These are phyloP conservation scores for Caenorhabditis briggsae DNA, from an alignment of 1,140 invertebrate species.

Conservation along the genomic window DNA sequence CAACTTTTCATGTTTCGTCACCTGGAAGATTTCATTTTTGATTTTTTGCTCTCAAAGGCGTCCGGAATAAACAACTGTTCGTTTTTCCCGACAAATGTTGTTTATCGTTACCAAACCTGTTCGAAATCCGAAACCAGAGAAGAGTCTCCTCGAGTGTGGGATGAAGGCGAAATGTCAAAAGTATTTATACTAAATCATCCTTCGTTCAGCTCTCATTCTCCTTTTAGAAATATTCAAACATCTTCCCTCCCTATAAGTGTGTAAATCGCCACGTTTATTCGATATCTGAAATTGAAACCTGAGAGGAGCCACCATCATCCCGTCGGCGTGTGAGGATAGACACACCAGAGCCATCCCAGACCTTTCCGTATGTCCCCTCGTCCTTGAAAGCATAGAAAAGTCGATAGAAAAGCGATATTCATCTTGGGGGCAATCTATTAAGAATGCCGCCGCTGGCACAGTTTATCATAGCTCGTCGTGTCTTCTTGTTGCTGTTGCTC, in stretches of 20 bases:
- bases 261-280: constrained; percentile 37
- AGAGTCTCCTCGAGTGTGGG: neutral
- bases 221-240: constrained; percentile 29
- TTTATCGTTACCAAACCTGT: constrained; percentile 47
- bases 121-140: constrained; percentile 37
- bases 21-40: neutral
- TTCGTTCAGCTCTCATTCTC: constrained; percentile 7
- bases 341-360: neutral
- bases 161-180: constrained; percentile 40
- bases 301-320: neutral
- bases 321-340: neutral
- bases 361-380: neutral
- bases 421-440: constrained; percentile 41
- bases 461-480: constrained; percentile 1
- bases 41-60: neutral
- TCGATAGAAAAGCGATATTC: constrained; percentile 17
- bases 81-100: neutral
- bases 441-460: constrained; percentile 51
- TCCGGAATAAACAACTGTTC: constrained; percentile 22
- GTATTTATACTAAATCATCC: constrained; percentile 50
- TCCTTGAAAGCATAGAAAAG: constrained; percentile 4
- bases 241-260: neutral
- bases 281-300: constrained; percentile 54
- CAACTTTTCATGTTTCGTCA: neutral
- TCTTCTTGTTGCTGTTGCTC: neutral